phyloP scores from a whole-genome alignment of 2,888 invertebrate genomes.

The Choristoneura rosaceana region DNA sequence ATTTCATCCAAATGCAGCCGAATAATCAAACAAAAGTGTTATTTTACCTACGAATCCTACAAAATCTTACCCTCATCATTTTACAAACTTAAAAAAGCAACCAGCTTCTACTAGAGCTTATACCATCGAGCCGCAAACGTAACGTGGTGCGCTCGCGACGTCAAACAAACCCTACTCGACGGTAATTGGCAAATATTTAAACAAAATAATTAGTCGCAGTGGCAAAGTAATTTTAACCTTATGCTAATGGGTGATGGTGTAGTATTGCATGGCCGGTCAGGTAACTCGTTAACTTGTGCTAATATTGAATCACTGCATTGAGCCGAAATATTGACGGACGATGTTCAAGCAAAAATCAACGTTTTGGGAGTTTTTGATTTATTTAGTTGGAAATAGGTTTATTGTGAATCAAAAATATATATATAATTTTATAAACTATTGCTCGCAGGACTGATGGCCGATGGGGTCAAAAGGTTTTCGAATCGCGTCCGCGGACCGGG shows the following conservation, averaged over 20 bases:
- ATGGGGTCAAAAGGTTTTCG: too few species aligned
- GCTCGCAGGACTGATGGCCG: too few species aligned
- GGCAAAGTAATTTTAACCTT: constrained; percentile 44
- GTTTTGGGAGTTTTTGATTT: constrained; percentile 31
- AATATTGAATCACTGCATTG: constrained; percentile 43
- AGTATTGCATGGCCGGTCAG: constrained; percentile 36
- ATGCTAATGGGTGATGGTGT: constrained; percentile 41
- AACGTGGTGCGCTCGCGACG: constrained; percentile 30
- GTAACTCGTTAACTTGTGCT: constrained; percentile 43
- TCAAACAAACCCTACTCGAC: constrained; percentile 51
- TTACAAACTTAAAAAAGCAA: constrained; percentile 12
- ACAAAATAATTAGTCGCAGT: constrained; percentile 56
- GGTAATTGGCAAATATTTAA: constrained; percentile 61
- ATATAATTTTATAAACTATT: too few species aligned
- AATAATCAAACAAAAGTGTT: constrained; percentile 37
- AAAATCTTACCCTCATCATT: constrained; percentile 29
- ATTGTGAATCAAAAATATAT: not conserved
- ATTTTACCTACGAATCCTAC: constrained; percentile 38
- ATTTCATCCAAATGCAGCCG: constrained; percentile 34
- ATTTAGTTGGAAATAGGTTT: constrained; percentile 3
- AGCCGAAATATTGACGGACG: constrained; percentile 43
- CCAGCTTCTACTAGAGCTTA: not conserved
- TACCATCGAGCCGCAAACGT: constrained; percentile 18
- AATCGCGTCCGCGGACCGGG: too few species aligned
- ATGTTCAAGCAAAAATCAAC: constrained; percentile 42